These are phyloP conservation scores for Poecile atricapillus DNA, from an alignment of 2,113 vertebrate genomes.

Conservation along the genomic window DNA sequence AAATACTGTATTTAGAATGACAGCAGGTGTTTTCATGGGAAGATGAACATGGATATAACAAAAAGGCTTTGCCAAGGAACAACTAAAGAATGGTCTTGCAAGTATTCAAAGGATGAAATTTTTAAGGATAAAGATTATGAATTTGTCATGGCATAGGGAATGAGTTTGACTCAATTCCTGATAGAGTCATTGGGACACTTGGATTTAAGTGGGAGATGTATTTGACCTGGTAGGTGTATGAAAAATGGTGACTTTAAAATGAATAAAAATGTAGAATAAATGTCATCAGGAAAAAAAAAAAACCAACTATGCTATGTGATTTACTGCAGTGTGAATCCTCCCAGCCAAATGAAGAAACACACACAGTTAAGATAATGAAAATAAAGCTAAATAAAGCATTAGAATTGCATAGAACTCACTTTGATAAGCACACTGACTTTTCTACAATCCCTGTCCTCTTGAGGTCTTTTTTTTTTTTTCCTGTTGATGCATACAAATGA, in stretches of 20 bases:
- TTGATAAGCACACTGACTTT: not conserved
- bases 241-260: not conserved
- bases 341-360: not conserved
- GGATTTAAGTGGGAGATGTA: not conserved
- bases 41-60: not conserved
- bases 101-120: not conserved
- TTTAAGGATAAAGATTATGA: not conserved
- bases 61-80: not conserved
- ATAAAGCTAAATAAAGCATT: not conserved
- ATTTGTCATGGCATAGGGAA: not conserved
- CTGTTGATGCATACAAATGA: rapidly evolving
- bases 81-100: not conserved
- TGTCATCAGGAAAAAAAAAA: not conserved
- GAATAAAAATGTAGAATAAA: not conserved
- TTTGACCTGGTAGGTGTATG: not conserved
- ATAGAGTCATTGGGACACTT: not conserved
- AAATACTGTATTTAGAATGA: not conserved
- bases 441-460: not conserved
- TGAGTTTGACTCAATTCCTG: not conserved
- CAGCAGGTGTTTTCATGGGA: conserved; percentile 1
- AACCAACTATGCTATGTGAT: not conserved
- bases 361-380: not conserved
- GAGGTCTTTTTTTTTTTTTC: not conserved
- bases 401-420: not conserved
- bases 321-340: not conserved